Evolutionary conservation across 2,888 invertebrate genomes (phyloP).

Genomic region (Cinara cedri): DNA sequence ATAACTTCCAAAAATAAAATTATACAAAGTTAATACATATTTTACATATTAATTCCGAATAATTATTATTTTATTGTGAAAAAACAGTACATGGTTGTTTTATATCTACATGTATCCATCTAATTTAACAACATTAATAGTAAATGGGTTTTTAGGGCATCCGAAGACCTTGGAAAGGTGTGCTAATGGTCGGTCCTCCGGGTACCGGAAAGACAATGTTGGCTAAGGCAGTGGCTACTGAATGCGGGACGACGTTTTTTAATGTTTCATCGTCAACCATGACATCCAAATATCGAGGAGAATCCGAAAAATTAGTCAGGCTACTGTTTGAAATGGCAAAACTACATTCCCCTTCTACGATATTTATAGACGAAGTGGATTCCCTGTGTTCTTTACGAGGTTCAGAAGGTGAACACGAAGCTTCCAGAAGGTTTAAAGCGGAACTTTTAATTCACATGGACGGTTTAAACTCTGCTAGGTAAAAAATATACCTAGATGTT

Average conservation of each 20-base stretch:
- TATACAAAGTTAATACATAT: no score
- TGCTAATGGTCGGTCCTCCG: slow-evolving; percentile 72
- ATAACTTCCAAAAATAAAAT: no score
- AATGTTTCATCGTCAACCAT: slow-evolving; percentile 86
- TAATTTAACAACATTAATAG: not conserved
- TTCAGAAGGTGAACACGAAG: slow-evolving; percentile 86
- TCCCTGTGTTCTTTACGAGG: slow-evolving; percentile 82
- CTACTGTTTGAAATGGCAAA: slow-evolving; percentile 87
- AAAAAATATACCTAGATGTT: slow-evolving; percentile 60
- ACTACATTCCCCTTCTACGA: slow-evolving; percentile 87
- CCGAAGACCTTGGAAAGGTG: slow-evolving; percentile 81
- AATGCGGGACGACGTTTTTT: slow-evolving; percentile 87
- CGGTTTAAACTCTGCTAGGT: slow-evolving; percentile 73
- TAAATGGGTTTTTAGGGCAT: slow-evolving; percentile 69
- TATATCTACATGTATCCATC: no score
- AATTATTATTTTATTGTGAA: no score
- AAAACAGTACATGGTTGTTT: no score
- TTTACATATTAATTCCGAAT: no score
- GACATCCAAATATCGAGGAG: slow-evolving; percentile 88
- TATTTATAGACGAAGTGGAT: slow-evolving; percentile 91
- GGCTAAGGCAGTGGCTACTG: slow-evolving; percentile 86
- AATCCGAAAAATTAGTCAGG: slow-evolving; percentile 86
- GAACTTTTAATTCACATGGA: slow-evolving; percentile 92
- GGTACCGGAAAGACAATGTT: slow-evolving; percentile 83
- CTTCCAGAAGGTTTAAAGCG: slow-evolving; percentile 82